Percentiles rank a stretch among this genome's conserved stretches.
These are phyloP conservation scores for Rhagoletis pomonella DNA, from an alignment of 1,140 invertebrate species.

Conservation along the genomic window DNA sequence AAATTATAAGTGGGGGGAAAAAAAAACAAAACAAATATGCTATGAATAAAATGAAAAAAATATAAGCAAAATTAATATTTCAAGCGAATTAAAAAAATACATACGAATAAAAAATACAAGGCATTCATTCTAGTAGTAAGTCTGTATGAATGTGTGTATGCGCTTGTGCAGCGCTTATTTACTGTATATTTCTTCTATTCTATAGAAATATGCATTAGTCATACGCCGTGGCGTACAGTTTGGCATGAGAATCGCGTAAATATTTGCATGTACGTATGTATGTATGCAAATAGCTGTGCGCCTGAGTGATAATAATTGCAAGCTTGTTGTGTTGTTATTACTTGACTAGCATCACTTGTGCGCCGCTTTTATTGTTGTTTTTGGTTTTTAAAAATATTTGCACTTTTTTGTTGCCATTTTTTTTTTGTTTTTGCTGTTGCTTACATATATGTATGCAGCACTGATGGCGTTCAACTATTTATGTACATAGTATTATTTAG, in stretches of 20 bases:
- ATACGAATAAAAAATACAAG: too few species aligned
- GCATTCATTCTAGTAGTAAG: too few species aligned
- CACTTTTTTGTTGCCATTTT: not conserved
- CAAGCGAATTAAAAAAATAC: not conserved
- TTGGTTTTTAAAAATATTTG: not conserved
- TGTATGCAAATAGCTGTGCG: not conserved
- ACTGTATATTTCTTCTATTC: not conserved
- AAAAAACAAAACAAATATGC: not conserved
- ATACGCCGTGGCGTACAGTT: constrained; percentile 13
- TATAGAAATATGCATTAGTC: constrained; percentile 16
- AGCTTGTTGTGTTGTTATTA: constrained; percentile 19
- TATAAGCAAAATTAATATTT: not conserved
- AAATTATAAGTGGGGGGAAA: not conserved
- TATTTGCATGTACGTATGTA: not conserved
- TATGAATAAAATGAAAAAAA: constrained; percentile 19
- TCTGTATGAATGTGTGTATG: not conserved
- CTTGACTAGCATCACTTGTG: not conserved
- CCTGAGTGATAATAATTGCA: not conserved
- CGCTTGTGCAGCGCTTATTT: not conserved
- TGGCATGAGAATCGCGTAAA: not conserved
- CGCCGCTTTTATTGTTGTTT: not conserved
- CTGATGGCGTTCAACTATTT: not conserved
- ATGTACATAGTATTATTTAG: not conserved
- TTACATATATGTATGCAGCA: not conserved
- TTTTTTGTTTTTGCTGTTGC: not conserved